These are phyloP conservation scores for Actinemys pallida DNA, from an alignment of 2,113 vertebrate genomes.

Conservation along the genomic window DNA sequence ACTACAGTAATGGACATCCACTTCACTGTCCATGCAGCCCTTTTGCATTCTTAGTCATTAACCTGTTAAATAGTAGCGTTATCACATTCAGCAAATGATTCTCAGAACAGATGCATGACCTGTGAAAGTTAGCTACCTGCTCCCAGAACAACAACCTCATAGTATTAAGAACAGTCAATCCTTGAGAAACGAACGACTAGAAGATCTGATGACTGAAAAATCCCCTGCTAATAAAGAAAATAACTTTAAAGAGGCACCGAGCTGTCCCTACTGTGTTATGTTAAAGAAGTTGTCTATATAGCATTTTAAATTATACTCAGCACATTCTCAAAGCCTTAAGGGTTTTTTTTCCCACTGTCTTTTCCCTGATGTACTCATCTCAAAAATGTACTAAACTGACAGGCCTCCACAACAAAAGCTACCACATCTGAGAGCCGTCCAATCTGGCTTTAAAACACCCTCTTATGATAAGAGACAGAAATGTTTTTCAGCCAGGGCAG, in stretches of 20 bases:
- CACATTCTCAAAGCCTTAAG: conserved; percentile 42
- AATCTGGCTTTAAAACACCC: not conserved
- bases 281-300: not conserved
- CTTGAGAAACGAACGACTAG: conserved; percentile 1
- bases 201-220: not conserved
- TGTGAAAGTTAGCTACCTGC: not conserved
- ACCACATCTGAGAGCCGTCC: not conserved
- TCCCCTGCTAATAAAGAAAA: conserved; percentile 18
- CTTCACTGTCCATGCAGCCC: not conserved
- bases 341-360: conserved; percentile 69
- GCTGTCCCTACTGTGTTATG: conserved; percentile 10
- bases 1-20: not conserved
- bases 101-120: not conserved
- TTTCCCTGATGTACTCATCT: conserved; percentile 47
- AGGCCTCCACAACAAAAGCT: not conserved
- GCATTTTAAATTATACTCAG: conserved; percentile 64
- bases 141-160: not conserved
- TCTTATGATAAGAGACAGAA: not conserved
- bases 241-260: not conserved
- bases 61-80: not conserved
- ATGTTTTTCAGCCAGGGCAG: not conserved
- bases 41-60: not conserved
- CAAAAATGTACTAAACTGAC: conserved; percentile 51
- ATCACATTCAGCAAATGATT: not conserved
- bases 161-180: conserved; percentile 12